A percentile compares a stretch with the other conserved stretches of the same genome.
These are phyloP conservation scores for Hemistola chrysoprasaria DNA, from an alignment of 2,888 invertebrate species.

Conservation along the genomic window DNA sequence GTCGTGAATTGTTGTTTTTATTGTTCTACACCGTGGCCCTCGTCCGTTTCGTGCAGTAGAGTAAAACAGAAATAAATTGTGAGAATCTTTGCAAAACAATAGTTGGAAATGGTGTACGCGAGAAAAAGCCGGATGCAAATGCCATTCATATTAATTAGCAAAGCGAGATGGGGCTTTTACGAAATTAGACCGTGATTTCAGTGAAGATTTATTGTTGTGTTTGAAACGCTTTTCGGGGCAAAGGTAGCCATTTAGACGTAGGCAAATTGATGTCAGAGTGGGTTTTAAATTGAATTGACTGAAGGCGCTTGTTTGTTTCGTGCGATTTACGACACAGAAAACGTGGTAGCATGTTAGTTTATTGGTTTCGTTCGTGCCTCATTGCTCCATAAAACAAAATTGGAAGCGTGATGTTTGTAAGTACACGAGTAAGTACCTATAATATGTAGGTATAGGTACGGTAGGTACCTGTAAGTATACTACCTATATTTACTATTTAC, in stretches of 20 bases:
- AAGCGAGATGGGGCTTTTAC: constrained; percentile 82
- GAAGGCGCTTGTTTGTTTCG: constrained; percentile 62
- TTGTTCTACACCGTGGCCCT: constrained; percentile 69
- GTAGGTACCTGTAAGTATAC: too few species aligned
- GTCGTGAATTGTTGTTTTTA: constrained; percentile 62
- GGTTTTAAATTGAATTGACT: constrained; percentile 76
- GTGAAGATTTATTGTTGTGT: constrained; percentile 81
- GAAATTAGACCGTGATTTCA: constrained; percentile 82
- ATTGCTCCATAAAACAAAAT: constrained; percentile 36
- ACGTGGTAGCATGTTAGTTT: constrained; percentile 48
- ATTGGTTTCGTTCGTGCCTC: constrained; percentile 36
- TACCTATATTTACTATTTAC: too few species aligned
- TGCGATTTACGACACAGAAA: constrained; percentile 47
- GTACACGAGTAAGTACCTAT: too few species aligned
- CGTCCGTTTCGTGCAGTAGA: constrained; percentile 62
- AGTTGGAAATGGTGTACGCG: constrained; percentile 79
- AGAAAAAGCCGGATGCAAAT: constrained; percentile 83
- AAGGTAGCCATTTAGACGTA: constrained; percentile 77
- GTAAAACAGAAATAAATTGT: constrained; percentile 78
- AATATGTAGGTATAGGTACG: too few species aligned
- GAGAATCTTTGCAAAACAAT: constrained; percentile 80
- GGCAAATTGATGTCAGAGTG: constrained; percentile 74
- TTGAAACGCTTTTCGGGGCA: constrained; percentile 77
- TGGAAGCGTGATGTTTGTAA: constrained; percentile 20
- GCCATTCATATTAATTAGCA: constrained; percentile 83